These are phyloP conservation scores for Nymphicus hollandicus DNA, from an alignment of 2,113 vertebrate species.

Conservation along the genomic window DNA sequence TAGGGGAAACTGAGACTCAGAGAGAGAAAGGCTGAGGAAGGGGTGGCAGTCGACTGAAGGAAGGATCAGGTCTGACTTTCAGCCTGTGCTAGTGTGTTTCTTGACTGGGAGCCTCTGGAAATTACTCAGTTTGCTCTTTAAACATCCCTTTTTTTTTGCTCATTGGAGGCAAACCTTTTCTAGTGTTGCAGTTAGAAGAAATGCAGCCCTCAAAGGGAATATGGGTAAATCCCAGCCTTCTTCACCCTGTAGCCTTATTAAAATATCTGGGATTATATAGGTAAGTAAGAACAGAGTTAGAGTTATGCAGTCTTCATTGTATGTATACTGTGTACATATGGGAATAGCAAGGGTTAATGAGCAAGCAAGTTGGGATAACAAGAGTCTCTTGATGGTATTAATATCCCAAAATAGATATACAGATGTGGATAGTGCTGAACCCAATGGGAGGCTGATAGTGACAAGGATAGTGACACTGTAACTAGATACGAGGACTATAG, in stretches of 20 bases:
- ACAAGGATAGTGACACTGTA: not conserved
- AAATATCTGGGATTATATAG: not conserved
- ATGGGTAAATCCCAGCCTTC: not conserved
- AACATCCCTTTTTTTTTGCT: not conserved
- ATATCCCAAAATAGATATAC: not conserved
- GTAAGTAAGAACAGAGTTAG: not conserved
- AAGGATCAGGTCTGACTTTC: not conserved
- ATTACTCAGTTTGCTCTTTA: not conserved
- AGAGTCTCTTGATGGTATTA: not conserved
- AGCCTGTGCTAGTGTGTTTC: not conserved
- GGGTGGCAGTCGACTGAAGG: not conserved
- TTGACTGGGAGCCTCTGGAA: not conserved
- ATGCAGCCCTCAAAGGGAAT: not conserved
- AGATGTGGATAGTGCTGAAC: not conserved
- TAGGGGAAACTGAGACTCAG: conserved; percentile 8
- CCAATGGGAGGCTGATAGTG: fast-evolving
- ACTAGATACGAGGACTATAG: fast-evolving
- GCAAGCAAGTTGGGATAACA: not conserved
- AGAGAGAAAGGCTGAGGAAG: not conserved
- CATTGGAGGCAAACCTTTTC: not conserved
- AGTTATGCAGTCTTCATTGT: not conserved
- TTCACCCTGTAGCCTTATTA: not conserved
- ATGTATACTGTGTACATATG: fast-evolving
- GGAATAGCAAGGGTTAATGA: not conserved
- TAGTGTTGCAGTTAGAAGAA: not conserved